phyloP scores from a whole-genome alignment of 2,113 vertebrate genomes.

The Panurus biarmicus region DNA sequence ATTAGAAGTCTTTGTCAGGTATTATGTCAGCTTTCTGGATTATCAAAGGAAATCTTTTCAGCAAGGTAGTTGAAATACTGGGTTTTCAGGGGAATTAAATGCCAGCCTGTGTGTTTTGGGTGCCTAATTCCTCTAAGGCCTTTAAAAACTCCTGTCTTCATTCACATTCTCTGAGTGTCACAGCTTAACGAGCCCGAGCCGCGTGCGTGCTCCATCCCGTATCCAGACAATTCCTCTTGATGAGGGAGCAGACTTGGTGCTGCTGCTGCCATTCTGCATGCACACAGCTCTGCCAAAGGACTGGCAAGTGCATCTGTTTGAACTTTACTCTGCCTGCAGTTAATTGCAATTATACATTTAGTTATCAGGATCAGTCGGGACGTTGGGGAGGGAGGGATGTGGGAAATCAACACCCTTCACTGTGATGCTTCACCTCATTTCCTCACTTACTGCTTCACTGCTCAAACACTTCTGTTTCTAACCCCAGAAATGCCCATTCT shows the following conservation, averaged over 20 bases:
- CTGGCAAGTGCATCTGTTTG: not conserved
- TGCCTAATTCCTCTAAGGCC: not conserved
- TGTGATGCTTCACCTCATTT: not conserved
- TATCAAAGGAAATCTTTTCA: conserved; percentile 15
- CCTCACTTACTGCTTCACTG: not conserved
- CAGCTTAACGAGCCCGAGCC: not conserved
- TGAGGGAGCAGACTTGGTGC: not conserved
- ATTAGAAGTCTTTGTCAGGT: not conserved
- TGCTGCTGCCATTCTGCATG: not conserved
- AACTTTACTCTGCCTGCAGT: not conserved
- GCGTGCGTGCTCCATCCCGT: not conserved
- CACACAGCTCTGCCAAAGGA: not conserved
- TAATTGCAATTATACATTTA: not conserved
- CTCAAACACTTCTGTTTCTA: not conserved
- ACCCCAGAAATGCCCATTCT: not conserved
- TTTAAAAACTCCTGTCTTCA: not conserved
- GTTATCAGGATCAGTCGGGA: not conserved
- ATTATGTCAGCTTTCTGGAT: not conserved
- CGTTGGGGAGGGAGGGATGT: not conserved
- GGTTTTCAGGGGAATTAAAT: not conserved
- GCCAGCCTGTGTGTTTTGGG: not conserved
- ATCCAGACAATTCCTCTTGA: not conserved
- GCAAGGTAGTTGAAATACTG: not conserved
- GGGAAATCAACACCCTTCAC: not conserved
- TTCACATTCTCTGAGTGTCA: not conserved